phyloP scores from a whole-genome alignment of 2,797 vertebrate species.

The Acanthurus leucopareius region DNA sequence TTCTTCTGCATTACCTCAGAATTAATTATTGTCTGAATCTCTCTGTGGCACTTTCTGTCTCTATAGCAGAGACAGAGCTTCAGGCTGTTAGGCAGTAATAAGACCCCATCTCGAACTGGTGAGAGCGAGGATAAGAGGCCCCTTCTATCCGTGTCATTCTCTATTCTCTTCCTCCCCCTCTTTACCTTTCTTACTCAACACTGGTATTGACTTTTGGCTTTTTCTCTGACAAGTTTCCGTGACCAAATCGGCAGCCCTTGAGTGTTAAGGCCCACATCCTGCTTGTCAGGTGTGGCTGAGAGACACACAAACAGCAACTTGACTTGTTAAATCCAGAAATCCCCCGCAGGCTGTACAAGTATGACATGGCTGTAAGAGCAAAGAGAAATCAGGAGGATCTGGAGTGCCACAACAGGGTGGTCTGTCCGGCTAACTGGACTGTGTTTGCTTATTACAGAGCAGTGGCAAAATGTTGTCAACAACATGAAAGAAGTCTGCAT shows the following conservation, averaged over 20 bases:
- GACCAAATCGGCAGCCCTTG: slow-evolving; percentile 58
- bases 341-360: slow-evolving; percentile 39
- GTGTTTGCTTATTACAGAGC: slow-evolving; percentile 47
- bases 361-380: slow-evolving; percentile 41
- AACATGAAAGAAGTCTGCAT: slow-evolving; percentile 14
- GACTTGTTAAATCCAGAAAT: slow-evolving; percentile 67
- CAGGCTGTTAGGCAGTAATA: slow-evolving; percentile 56
- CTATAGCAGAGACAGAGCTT: slow-evolving; percentile 44
- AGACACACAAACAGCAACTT: slow-evolving; percentile 54
- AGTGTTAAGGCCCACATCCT: slow-evolving; percentile 63
- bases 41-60: slow-evolving; percentile 43
- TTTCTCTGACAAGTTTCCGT: slow-evolving; percentile 58
- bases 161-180: slow-evolving; percentile 33
- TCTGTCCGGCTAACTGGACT: slow-evolving; percentile 27
- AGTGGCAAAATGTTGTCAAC: slow-evolving; percentile 16
- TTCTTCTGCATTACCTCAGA: slow-evolving; percentile 35
- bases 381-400: slow-evolving; percentile 40
- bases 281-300: slow-evolving; percentile 65
- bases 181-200: slow-evolving; percentile 36
- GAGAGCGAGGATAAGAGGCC: slow-evolving; percentile 36
- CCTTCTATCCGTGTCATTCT: slow-evolving; percentile 23
- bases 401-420: slow-evolving; percentile 27
- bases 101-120: slow-evolving; percentile 37
- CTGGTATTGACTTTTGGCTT: slow-evolving; percentile 61
- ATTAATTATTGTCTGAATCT: slow-evolving; percentile 65